Base-by-base conservation (phyloP, 2,797 vertebrate genomes). In the Pseudochromis fuscus region DNA sequence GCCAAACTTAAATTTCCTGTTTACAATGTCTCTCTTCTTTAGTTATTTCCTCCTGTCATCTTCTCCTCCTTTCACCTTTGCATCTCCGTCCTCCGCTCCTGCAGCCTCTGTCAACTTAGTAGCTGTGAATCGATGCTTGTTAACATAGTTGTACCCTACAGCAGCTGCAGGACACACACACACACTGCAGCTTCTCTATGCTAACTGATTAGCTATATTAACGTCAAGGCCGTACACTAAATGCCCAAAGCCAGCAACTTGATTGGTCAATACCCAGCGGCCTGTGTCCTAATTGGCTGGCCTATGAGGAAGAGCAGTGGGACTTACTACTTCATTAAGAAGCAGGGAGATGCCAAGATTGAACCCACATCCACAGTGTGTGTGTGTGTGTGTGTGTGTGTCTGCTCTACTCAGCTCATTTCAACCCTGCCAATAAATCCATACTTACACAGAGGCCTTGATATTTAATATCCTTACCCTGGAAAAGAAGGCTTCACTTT, bases 281-380 rank as follows among this genome's bases (percentile, higher is more conserved):
- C 71, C 66, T 69, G 62, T 71, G 65, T 82, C 77, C 78, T 89
- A 89, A 91, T 87, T 88, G 81, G 90, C 77, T 71, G 77, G 79
- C 84, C 78, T 84, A 46, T 37, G 65, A 90, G 75, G 72, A 77
- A 73, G 67, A 84, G 81, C 44, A 84, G 64, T 65, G 77, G 75
- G 86, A 87, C 77, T 90, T 72, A 74, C 84, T 83, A 87, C 83
- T 89, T 91, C 85, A 92, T 92, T 87, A 90, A 53, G 72, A 87
- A 62, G 63, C 58, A 73, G 35, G 66, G 37, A 77, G 63, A 79
- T 86, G 80, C 80, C 76, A 85, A 82, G 62, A 79, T 66, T 81
- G 68, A 60, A 50, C 45, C 49, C 30, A 44, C 44, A 67, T 53
- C 72, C 66, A 40, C 51, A 45, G 46, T 42, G 23, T 44, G 50